These are phyloP conservation scores for Lypha dubia DNA, from an alignment of 2,888 invertebrate species.

Conservation along the genomic window DNA sequence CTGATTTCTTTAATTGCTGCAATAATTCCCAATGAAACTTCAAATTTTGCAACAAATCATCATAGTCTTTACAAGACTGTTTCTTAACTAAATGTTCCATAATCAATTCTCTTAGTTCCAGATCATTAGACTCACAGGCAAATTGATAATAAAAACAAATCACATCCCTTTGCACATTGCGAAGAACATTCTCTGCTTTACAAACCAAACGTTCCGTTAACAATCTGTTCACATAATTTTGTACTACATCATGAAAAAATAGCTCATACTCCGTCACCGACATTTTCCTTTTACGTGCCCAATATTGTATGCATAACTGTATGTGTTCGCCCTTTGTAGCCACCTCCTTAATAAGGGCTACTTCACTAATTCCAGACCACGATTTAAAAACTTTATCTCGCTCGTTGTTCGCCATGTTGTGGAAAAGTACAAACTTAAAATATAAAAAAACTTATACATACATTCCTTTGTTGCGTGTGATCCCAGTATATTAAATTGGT, in stretches of 20 bases:
- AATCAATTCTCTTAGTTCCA: conserved; percentile 86
- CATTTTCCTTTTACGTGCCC: conserved; percentile 78
- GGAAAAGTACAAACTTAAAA: neutral
- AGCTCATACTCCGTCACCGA: conserved; percentile 76
- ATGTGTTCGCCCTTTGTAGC: conserved; percentile 83
- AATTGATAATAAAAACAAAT: conserved; percentile 83
- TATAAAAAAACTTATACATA: neutral
- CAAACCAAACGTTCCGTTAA: conserved; percentile 80
- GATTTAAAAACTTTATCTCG: conserved; percentile 81
- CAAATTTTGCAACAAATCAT: conserved; percentile 76
- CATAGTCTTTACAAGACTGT: conserved; percentile 79
- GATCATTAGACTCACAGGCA: conserved; percentile 86
- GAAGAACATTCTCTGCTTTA: conserved; percentile 78
- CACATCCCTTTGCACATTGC: conserved; percentile 80
- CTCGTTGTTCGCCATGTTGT: conserved; percentile 56
- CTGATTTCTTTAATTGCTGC: conserved; percentile 76
- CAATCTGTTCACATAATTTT: conserved; percentile 80
- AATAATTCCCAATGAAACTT: conserved; percentile 80
- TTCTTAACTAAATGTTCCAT: conserved; percentile 86
- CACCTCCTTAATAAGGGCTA: conserved; percentile 81
- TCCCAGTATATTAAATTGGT: neutral
- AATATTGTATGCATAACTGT: conserved; percentile 80
- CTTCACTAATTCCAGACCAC: conserved; percentile 81
- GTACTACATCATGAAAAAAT: conserved; percentile 81
- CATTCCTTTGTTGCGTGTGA: neutral